A percentile compares a stretch with the other conserved stretches of the same genome.
Evolutionary conservation across 2,113 vertebrate genomes (phyloP).

Genomic region (Microtus oregoni): DNA sequence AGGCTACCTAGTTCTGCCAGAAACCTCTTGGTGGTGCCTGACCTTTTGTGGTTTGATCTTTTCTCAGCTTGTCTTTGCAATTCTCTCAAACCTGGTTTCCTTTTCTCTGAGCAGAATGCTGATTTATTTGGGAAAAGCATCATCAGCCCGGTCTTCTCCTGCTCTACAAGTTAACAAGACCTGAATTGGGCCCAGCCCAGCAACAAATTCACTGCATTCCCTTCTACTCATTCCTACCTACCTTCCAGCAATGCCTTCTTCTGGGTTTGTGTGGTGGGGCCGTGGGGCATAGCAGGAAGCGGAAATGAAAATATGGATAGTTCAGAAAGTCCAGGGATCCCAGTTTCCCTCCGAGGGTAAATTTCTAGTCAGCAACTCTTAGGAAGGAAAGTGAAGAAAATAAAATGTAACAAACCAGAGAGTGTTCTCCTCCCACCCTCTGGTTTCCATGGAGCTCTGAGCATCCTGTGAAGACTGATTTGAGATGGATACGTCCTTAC

Average conservation of each 20-base stretch:
- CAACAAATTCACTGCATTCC: neutral
- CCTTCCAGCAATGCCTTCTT: neutral
- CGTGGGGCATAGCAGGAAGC: neutral
- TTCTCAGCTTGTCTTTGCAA: conserved; percentile 56
- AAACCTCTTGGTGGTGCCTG: conserved; percentile 63
- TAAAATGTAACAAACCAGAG: neutral
- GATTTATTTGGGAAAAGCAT: conserved; percentile 67
- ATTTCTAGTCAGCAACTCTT: conserved; percentile 9
- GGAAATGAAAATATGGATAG: neutral
- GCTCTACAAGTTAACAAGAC: neutral
- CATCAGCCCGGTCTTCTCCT: neutral
- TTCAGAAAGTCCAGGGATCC: neutral
- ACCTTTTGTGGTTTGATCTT: conserved; percentile 73
- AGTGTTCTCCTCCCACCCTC: neutral
- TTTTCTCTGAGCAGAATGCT: conserved; percentile 56
- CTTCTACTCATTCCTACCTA: neutral
- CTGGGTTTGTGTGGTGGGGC: neutral
- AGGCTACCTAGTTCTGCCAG: conserved; percentile 47
- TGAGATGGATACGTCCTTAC: neutral
- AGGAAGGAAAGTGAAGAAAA: neutral
- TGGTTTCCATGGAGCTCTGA: neutral
- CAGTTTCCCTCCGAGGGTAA: conserved; percentile 7
- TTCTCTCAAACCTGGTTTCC: conserved; percentile 55
- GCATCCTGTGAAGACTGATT: neutral
- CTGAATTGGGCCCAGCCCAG: neutral